Base-by-base conservation (phyloP, 2,888 invertebrate species). In the Scelioninae gen. 2 region DNA sequence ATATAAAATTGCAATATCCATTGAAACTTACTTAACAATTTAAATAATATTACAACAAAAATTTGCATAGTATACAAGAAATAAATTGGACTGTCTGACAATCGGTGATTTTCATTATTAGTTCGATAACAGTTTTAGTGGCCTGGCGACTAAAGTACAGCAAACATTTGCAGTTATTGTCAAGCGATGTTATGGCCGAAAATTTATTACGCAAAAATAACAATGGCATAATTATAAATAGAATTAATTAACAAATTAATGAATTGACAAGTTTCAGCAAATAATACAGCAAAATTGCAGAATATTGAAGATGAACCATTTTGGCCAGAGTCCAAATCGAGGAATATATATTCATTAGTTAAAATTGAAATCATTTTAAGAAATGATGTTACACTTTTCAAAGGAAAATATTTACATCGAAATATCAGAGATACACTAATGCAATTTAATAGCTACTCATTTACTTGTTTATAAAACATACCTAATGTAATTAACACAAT, bases 321-420 rank as follows among this genome's bases (percentile, higher is more conserved):
- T 65, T 74, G 74, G 74, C 61, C 11, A 1, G 1, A 2, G 2
- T 63, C 74, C 74, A 74, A 71, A 41, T 9, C 22, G 28, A 45
- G 16, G 41, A 10, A 50, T 64, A 68, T 73, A 68, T 58, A 73
- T 16, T 63, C 53, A 69, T 69, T 73, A 64, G 52, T 73, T 64
- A 39, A 72, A 68, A 64, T 69, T 73, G 63, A 69, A 69, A 58
- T 68, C 35, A 58, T 68, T 73, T 73, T 63, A 73, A 67, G 57
- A 72, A 67, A 61, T 67, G 61, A 67, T 73, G 33, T 72, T 72
- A 53, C 55, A 4, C 25, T 55, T 58, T 71, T 16, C 2, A 11
- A 61, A 57, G 37, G 35, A 50, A 73, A 63, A 61, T 57, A 61
- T 63, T 60, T 72, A 35, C 45, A 16, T 10, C 9, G 13, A 2